Percentiles rank a stretch among this genome's conserved stretches.
phyloP scores from a whole-genome alignment of 2,888 invertebrate genomes.

The Timandra comae region DNA sequence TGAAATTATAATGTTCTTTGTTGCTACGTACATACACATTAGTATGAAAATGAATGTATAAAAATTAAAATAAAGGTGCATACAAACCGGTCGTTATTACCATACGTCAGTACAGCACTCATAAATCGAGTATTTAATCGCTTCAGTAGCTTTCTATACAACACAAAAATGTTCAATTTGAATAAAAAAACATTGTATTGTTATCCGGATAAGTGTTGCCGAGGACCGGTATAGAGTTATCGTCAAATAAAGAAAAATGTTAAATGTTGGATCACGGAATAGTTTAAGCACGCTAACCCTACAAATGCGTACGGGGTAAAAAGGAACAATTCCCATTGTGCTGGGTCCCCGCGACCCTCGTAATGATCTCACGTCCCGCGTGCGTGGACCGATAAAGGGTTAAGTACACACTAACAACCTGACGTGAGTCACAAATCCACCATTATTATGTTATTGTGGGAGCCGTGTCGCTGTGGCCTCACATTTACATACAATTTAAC shows the following conservation, averaged over 20 bases:
- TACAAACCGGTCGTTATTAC: too few species aligned
- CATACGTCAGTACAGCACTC: constrained; percentile 5
- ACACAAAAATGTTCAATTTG: constrained; percentile 1
- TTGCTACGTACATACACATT: too few species aligned
- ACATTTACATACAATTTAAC: constrained; percentile 76
- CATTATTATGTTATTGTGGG: constrained; percentile 77
- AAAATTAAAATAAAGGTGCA: too few species aligned
- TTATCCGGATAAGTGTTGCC: constrained; percentile 6
- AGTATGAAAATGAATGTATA: too few species aligned
- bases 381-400: constrained; percentile 76
- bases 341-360: constrained; percentile 49
- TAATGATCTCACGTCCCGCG: constrained; percentile 74
- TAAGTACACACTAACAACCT: constrained; percentile 75
- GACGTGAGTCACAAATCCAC: constrained; percentile 76
- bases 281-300: constrained; percentile 17
- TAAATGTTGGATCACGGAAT: constrained; percentile 21
- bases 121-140: constrained; percentile 14
- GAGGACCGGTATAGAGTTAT: constrained; percentile 17
- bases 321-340: constrained; percentile 32
- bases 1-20: too few species aligned
- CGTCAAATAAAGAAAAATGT: constrained; percentile 18
- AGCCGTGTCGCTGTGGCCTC: constrained; percentile 66
- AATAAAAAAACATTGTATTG: constrained; percentile 5
- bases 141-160: constrained; percentile 4
- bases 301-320: constrained; percentile 6